phyloP scores from a whole-genome alignment of 1,140 invertebrate genomes.

The Gryon sp. region DNA sequence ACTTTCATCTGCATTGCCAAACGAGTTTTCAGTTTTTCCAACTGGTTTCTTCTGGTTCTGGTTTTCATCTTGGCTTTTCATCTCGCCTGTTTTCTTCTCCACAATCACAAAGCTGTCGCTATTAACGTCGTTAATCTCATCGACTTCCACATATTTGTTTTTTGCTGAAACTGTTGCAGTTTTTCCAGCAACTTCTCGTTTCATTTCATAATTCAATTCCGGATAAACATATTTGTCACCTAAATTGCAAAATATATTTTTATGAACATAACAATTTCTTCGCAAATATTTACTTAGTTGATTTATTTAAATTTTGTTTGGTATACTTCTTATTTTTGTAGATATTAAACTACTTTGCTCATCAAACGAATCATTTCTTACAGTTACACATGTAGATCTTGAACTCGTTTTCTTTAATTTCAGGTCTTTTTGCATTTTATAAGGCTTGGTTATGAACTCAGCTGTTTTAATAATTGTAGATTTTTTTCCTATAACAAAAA shows the following conservation, averaged over 20 bases:
- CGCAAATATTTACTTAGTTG: too few relatives aligned
- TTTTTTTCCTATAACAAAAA: conserved; percentile 20
- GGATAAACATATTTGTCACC: conserved; percentile 26
- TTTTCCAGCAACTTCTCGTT: conserved; percentile 6
- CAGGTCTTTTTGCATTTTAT: conserved; percentile 58
- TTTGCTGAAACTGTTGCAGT: background rate
- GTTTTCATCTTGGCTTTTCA: background rate
- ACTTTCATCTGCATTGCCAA: background rate
- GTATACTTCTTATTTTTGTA: conserved; percentile 56
- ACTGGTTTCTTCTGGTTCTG: background rate
- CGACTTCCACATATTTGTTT: conserved; percentile 2
- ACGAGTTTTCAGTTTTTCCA: background rate
- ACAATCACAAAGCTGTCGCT: background rate
- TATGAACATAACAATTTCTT: background rate
- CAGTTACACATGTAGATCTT: too few relatives aligned
- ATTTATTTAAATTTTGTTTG: background rate
- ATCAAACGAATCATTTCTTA: too few relatives aligned
- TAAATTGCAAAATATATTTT: conserved; percentile 1
- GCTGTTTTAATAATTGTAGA: conserved; percentile 23
- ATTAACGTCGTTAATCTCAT: background rate
- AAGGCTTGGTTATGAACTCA: too few relatives aligned
- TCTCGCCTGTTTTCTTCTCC: background rate
- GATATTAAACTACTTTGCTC: too few relatives aligned
- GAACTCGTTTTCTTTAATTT: conserved; percentile 66
- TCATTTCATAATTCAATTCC: background rate